Evolutionary conservation across 2,888 invertebrate genomes (phyloP).

Genomic region (Drosophila mercatorum): DNA sequence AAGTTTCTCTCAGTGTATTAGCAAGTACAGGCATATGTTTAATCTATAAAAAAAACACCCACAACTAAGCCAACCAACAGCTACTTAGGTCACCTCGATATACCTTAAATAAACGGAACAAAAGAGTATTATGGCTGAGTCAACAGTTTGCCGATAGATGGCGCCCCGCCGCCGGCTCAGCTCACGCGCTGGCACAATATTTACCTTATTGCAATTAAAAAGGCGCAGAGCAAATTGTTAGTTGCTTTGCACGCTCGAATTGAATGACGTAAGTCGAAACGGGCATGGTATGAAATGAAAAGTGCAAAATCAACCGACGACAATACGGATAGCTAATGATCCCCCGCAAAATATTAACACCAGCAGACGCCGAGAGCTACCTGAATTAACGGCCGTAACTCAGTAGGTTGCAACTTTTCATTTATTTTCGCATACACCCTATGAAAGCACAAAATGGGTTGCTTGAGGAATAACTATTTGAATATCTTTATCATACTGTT

Average conservation of each 20-base stretch:
- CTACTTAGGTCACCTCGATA: conserved; percentile 12
- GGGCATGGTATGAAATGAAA: conserved; percentile 44
- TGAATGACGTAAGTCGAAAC: conserved; percentile 64
- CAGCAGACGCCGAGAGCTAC: conserved; percentile 15
- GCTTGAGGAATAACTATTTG: not conserved
- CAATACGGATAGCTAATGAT: conserved; percentile 53
- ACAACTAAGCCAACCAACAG: conserved; percentile 2
- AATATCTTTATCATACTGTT: no score
- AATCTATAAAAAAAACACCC: conserved; percentile 3
- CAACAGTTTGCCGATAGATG: conserved; percentile 20
- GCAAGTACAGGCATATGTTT: not conserved
- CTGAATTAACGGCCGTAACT: conserved; percentile 22
- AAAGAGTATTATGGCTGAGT: conserved; percentile 31
- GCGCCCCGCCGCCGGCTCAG: not conserved
- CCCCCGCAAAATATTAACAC: conserved; percentile 53
- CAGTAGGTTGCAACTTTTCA: not conserved
- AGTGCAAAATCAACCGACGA: conserved; percentile 54
- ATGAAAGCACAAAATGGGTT: not conserved
- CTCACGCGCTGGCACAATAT: conserved; percentile 16
- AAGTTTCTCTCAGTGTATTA: conserved; percentile 20
- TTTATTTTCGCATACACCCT: not conserved
- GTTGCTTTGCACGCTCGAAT: conserved; percentile 60
- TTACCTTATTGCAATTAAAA: conserved; percentile 49
- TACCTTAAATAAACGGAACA: conserved; percentile 19
- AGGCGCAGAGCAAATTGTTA: conserved; percentile 19